Evolutionary conservation across 2,113 vertebrate genomes (phyloP).

Genomic region (Pelecanoides urinatrix): DNA sequence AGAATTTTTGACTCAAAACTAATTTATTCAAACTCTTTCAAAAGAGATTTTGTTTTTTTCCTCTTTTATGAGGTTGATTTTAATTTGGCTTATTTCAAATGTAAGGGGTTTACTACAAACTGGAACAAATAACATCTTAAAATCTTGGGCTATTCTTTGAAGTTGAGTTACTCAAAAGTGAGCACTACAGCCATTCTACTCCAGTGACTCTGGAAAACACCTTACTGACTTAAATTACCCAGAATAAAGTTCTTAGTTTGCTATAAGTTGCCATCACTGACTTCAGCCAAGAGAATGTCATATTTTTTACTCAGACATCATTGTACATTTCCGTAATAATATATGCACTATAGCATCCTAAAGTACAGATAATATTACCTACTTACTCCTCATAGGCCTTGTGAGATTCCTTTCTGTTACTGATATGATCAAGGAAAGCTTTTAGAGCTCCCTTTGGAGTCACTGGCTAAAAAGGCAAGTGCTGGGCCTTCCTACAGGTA

Average conservation of each 20-base stretch:
- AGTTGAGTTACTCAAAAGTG: neutral
- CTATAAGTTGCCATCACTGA: neutral
- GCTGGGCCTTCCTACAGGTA: neutral
- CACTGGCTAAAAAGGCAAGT: neutral
- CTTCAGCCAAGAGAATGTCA: rapidly evolving
- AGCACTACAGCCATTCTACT: neutral
- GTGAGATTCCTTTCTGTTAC: neutral
- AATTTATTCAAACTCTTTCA: neutral
- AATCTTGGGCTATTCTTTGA: neutral
- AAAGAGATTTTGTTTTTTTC: neutral
- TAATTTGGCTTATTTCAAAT: neutral
- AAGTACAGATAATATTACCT: neutral
- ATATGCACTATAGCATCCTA: neutral
- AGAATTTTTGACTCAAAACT: neutral
- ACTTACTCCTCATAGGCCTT: neutral
- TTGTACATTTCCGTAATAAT: neutral
- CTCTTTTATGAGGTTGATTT: neutral
- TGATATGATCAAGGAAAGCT: neutral
- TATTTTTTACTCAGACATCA: neutral
- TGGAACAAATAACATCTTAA: neutral
- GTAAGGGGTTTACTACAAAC: neutral
- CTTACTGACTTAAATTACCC: neutral
- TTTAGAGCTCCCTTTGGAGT: neutral
- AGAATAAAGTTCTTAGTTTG: neutral
- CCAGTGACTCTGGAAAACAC: neutral